These are phyloP conservation scores for Dunckerocampus dactyliophorus DNA, from an alignment of 2,113 vertebrate species.

Conservation along the genomic window DNA sequence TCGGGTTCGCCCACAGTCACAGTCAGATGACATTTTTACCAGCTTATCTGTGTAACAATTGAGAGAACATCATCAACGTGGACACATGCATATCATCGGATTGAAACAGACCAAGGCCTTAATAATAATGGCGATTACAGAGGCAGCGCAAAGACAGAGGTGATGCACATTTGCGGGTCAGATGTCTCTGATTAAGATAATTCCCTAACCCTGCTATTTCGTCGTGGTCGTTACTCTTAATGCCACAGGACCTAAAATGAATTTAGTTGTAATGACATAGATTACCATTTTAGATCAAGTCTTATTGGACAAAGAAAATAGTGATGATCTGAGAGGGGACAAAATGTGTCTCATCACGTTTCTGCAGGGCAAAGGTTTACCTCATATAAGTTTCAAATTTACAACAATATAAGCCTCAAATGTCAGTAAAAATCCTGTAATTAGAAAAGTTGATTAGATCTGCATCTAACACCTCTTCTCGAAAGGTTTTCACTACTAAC, in stretches of 20 bases:
- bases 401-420: constrained; percentile 38
- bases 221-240: constrained; percentile 24
- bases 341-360: constrained; percentile 53
- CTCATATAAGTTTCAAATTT: constrained; percentile 30
- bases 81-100: constrained; percentile 26
- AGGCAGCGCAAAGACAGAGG: constrained; percentile 3
- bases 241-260: constrained; percentile 35
- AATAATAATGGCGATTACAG: constrained; percentile 1
- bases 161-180: constrained; percentile 28
- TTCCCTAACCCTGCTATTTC: constrained; percentile 26
- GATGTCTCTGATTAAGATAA: constrained; percentile 14
- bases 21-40: constrained; percentile 61
- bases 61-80: constrained; percentile 36
- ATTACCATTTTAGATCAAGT: constrained; percentile 31
- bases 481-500: constrained; percentile 8
- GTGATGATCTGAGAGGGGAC: constrained; percentile 28
- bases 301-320: constrained; percentile 50
- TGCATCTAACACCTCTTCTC: constrained; percentile 6
- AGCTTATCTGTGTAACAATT: constrained; percentile 43
- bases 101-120: constrained; percentile 38
- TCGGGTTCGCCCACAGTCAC: constrained; percentile 49
- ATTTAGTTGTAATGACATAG: constrained; percentile 32
- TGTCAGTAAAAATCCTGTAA: constrained; percentile 42
- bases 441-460: constrained; percentile 30
- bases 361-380: constrained; percentile 40